Conservation (phyloP, 1,140 invertebrate species). For the Aphelenchoides avenae region DNA sequence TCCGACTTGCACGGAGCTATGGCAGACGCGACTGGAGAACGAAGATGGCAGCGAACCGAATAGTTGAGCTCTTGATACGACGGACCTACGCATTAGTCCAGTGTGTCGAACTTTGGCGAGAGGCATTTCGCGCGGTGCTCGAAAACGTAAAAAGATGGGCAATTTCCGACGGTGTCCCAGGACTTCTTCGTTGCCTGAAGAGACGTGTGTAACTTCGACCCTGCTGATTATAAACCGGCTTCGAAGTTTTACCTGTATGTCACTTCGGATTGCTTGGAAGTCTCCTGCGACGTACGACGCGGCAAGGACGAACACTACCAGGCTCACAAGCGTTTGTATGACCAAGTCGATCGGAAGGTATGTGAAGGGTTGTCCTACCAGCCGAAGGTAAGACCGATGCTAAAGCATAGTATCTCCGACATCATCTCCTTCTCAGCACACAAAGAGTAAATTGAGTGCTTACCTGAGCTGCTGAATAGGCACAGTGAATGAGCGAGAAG, state of each 20-base stretch:
- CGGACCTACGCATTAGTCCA: too few relatives aligned
- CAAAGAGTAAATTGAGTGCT: not conserved
- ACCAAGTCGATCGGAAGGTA: conserved; percentile 33
- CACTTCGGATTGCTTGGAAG: conserved; percentile 43
- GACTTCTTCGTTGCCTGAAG: conserved; percentile 34
- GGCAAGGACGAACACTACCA: conserved; percentile 32
- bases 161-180: conserved; percentile 42
- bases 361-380: conserved; percentile 37
- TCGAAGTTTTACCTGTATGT: conserved; percentile 33
- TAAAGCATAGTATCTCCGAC: conserved; percentile 25
- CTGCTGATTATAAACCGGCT: not conserved
- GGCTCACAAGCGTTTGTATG: conserved; percentile 42
- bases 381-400: conserved; percentile 49
- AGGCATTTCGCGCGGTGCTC: conserved; percentile 47
- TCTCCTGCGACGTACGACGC: conserved; percentile 42
- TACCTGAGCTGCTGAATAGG: conserved; percentile 50
- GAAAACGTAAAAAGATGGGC: conserved; percentile 48
- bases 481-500: conserved; percentile 45
- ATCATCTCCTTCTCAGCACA: not conserved
- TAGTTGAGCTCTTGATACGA: too few relatives aligned
- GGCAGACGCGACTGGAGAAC: too few relatives aligned
- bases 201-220: not conserved
- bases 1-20: too few relatives aligned
- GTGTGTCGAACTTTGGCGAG: conserved; percentile 38
- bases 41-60: too few relatives aligned